Evolutionary conservation across 2,797 vertebrate genomes (phyloP).

Genomic region (Naso thynnoides): DNA sequence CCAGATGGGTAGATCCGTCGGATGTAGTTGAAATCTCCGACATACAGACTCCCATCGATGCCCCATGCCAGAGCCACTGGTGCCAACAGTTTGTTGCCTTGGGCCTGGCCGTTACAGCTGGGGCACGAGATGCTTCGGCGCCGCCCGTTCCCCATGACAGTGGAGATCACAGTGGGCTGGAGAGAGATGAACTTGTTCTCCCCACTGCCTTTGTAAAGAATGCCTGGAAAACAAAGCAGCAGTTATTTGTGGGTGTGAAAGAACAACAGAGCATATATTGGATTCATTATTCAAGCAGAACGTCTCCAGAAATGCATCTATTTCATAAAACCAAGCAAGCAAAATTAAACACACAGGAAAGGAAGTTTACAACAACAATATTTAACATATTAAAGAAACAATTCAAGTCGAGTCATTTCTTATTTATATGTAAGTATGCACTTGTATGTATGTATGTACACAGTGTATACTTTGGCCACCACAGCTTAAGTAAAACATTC

Average conservation of each 20-base stretch:
- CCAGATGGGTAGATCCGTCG: slow-evolving; percentile 95
- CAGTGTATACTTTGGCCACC: no score
- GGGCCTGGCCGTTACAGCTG: slow-evolving; percentile 97
- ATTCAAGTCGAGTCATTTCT: neutral
- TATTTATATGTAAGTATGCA: no score
- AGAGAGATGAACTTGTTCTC: slow-evolving; percentile 98
- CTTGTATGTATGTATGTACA: no score
- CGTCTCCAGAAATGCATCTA: neutral
- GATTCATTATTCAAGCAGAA: slow-evolving; percentile 23
- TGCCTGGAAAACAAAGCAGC: slow-evolving; percentile 83
- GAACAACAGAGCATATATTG: neutral
- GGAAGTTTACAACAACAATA: neutral
- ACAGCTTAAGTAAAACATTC: no score
- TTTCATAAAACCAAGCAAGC: neutral
- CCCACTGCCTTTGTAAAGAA: slow-evolving; percentile 97
- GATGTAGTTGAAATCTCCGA: slow-evolving; percentile 99
- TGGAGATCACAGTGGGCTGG: slow-evolving; percentile 94
- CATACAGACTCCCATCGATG: slow-evolving; percentile 94
- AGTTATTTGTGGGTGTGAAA: slow-evolving; percentile 30
- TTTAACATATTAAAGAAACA: neutral
- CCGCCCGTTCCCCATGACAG: slow-evolving; percentile 98
- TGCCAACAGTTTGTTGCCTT: slow-evolving; percentile 96
- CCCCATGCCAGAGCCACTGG: slow-evolving; percentile 96
- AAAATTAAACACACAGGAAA: neutral
- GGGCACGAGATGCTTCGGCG: slow-evolving; percentile 98